Conservation (phyloP, 2,888 invertebrate species). For the Malthinus seriepunctatus region DNA sequence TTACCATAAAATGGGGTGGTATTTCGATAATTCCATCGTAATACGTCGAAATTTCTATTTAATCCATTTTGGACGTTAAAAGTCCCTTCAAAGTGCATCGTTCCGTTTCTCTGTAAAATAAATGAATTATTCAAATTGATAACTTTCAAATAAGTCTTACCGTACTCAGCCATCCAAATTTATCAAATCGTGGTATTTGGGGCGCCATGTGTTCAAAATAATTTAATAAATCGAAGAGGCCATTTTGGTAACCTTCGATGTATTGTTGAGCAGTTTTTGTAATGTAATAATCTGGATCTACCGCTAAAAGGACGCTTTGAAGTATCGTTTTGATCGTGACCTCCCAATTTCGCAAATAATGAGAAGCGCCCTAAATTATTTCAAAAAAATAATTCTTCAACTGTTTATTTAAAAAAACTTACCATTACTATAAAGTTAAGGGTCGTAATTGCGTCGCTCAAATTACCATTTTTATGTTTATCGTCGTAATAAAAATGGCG, state of each 20-base stretch:
- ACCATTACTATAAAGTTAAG: constrained; percentile 81
- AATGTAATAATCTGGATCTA: constrained; percentile 61
- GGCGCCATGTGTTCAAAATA: constrained; percentile 59
- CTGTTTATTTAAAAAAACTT: constrained; percentile 46
- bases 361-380: constrained; percentile 63
- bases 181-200: constrained; percentile 64
- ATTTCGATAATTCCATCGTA: constrained; percentile 71
- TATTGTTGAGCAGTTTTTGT: constrained; percentile 71
- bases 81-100: constrained; percentile 69
- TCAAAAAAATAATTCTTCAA: no score
- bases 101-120: constrained; percentile 76
- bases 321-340: constrained; percentile 61
- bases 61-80: constrained; percentile 77
- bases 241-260: constrained; percentile 80
- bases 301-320: constrained; percentile 61
- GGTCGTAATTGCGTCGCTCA: constrained; percentile 72
- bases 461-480: constrained; percentile 69
- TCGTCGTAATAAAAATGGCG: constrained; percentile 73
- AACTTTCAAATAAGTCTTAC: constrained; percentile 65
- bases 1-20: constrained; percentile 58
- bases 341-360: constrained; percentile 63
- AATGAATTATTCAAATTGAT: constrained; percentile 72
- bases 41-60: constrained; percentile 69
- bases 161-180: constrained; percentile 84
- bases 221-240: constrained; percentile 67